Percentiles rank a stretch among this genome's conserved stretches.
phyloP scores from a whole-genome alignment of 2,113 vertebrate genomes.

The Eubucco bourcierii region DNA sequence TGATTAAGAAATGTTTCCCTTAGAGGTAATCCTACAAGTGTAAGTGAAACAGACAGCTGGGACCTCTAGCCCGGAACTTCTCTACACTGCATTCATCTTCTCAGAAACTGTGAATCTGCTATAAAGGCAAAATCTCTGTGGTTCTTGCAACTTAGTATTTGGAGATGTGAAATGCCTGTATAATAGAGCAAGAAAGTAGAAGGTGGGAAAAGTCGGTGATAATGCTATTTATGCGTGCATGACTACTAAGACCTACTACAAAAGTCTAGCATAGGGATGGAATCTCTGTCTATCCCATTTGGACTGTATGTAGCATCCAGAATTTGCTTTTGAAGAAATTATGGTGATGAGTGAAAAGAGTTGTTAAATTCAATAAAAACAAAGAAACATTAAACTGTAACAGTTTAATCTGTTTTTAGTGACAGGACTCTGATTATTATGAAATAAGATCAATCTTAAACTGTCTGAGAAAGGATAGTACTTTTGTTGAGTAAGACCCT shows the following conservation, averaged over 20 bases:
- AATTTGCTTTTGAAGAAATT: background rate
- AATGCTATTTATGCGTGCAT: background rate
- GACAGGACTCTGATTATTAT: background rate
- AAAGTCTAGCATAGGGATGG: background rate
- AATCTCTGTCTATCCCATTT: background rate
- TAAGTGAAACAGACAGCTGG: conserved; percentile 11
- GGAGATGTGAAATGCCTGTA: background rate
- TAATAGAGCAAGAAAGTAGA: background rate
- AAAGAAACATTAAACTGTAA: background rate
- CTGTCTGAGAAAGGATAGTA: background rate
- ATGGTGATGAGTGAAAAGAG: fast-evolving
- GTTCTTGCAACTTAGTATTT: background rate
- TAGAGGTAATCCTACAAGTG: background rate
- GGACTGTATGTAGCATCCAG: background rate
- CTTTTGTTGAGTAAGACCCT: background rate
- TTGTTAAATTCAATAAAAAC: background rate
- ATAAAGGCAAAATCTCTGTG: background rate
- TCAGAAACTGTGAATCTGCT: background rate
- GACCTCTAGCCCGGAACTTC: background rate
- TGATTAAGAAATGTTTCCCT: background rate
- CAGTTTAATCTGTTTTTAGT: background rate
- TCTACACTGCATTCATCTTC: background rate
- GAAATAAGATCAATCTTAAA: background rate
- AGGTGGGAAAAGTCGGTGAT: background rate
- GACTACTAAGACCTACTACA: background rate